A percentile compares a stretch with the other conserved stretches of the same genome.
phyloP scores from a whole-genome alignment of 1,140 invertebrate genomes.

The Trichomalopsis sarcophagae region DNA sequence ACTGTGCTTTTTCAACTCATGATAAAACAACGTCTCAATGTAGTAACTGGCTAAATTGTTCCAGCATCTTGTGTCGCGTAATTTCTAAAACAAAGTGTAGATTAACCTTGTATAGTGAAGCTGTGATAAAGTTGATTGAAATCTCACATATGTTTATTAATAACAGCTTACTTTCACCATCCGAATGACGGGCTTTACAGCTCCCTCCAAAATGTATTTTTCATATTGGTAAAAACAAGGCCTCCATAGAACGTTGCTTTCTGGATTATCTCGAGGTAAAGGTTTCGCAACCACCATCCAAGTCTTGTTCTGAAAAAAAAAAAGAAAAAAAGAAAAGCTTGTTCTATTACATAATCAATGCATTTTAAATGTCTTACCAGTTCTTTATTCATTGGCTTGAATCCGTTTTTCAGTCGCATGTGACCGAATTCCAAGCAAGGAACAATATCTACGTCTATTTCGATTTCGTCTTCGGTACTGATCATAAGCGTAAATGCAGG shows the following conservation, averaged over 20 bases:
- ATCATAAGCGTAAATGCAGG: conserved; percentile 73
- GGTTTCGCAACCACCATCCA: conserved; percentile 60
- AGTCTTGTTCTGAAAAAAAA: conserved; percentile 26
- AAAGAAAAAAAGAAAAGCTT: conserved; percentile 4
- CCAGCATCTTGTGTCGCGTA: conserved; percentile 56
- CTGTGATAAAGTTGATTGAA: neutral
- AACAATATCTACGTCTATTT: conserved; percentile 73
- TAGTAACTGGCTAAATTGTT: conserved; percentile 60
- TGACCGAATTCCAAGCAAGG: conserved; percentile 70
- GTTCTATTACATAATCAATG: neutral
- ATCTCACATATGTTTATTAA: too few relatives aligned
- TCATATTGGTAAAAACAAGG: conserved; percentile 58
- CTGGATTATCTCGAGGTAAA: neutral
- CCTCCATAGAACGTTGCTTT: conserved; percentile 55
- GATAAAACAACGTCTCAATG: conserved; percentile 62
- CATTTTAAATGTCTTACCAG: neutral
- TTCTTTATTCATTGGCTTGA: conserved; percentile 12
- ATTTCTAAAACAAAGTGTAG: conserved; percentile 56
- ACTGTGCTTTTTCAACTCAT: conserved; percentile 43
- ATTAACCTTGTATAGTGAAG: neutral
- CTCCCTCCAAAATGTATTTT: conserved; percentile 52
- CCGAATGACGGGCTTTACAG: conserved; percentile 57
- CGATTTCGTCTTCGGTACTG: neutral
- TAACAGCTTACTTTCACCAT: conserved; percentile 57
- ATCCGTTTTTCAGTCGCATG: conserved; percentile 7